Evolutionary conservation across 2,113 vertebrate species (phyloP).

Genomic region (Calonectris borealis): DNA sequence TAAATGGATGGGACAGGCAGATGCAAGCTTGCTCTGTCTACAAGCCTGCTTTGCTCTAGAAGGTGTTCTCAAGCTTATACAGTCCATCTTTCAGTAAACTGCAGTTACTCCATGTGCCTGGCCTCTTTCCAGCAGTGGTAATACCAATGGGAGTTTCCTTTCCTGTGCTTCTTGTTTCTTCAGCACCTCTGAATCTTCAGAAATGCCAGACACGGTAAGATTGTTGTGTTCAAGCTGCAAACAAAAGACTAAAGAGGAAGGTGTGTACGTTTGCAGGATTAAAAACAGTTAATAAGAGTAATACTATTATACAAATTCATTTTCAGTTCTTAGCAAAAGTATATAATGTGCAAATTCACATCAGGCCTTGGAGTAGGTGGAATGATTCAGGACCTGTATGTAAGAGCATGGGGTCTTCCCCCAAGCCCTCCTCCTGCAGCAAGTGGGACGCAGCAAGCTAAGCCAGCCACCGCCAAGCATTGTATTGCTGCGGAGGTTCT

Average conservation of each 20-base stretch:
- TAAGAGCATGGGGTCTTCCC: not conserved
- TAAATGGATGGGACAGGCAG: not conserved
- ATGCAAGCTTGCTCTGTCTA: not conserved
- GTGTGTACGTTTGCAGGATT: not conserved
- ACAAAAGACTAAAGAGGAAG: not conserved
- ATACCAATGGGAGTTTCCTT: not conserved
- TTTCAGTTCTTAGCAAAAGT: not conserved
- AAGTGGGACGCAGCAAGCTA: accelerated
- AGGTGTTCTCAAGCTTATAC: not conserved
- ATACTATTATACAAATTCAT: not conserved
- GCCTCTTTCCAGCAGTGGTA: not conserved
- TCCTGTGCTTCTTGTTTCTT: not conserved
- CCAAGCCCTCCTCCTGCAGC: not conserved
- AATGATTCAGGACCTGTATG: not conserved
- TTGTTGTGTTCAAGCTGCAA: not conserved
- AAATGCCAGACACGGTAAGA: not conserved
- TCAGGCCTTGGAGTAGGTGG: not conserved
- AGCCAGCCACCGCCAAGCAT: not conserved
- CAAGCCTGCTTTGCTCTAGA: not conserved
- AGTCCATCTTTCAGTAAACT: not conserved
- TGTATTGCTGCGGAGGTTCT: not conserved
- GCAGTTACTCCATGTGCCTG: not conserved
- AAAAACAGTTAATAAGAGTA: not conserved
- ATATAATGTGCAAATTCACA: not conserved
- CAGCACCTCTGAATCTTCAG: not conserved